Conservation (phyloP, 2,888 invertebrate genomes). For the Papilio elwesi region DNA sequence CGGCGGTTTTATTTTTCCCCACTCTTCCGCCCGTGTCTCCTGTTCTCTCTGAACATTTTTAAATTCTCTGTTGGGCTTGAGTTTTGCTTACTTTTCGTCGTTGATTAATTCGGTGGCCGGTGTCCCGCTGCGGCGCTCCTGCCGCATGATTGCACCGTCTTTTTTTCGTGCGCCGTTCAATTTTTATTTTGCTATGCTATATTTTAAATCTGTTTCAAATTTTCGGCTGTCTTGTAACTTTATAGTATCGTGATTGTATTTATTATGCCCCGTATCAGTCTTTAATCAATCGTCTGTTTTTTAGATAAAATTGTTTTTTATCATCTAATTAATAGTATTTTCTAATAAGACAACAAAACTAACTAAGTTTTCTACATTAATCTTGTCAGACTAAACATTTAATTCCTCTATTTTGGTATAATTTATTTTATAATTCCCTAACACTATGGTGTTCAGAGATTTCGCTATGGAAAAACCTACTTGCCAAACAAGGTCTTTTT, state of each 20-base stretch:
- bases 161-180: slow-evolving; percentile 51
- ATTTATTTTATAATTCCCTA: no score
- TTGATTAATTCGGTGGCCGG: slow-evolving; percentile 79
- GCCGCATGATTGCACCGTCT: slow-evolving; percentile 69
- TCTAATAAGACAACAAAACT: background rate
- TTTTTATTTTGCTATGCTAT: slow-evolving; percentile 47
- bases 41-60: slow-evolving; percentile 67
- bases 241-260: background rate
- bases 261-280: background rate
- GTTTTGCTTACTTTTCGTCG: slow-evolving; percentile 71
- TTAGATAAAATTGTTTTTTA: background rate
- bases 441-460: no score
- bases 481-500: no score
- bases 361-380: no score
- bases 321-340: background rate
- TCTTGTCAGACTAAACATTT: no score
- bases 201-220: slow-evolving; percentile 42
- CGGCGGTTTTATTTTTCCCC: slow-evolving; percentile 67
- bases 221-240: slow-evolving; percentile 33
- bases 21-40: slow-evolving; percentile 68
- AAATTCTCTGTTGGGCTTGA: slow-evolving; percentile 57
- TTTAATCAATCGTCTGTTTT: background rate
- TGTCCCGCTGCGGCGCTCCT: slow-evolving; percentile 71
- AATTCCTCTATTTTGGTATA: no score
- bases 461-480: no score